Conservation (phyloP, 1,140 invertebrate genomes). For the Drosophila eugracilis region DNA sequence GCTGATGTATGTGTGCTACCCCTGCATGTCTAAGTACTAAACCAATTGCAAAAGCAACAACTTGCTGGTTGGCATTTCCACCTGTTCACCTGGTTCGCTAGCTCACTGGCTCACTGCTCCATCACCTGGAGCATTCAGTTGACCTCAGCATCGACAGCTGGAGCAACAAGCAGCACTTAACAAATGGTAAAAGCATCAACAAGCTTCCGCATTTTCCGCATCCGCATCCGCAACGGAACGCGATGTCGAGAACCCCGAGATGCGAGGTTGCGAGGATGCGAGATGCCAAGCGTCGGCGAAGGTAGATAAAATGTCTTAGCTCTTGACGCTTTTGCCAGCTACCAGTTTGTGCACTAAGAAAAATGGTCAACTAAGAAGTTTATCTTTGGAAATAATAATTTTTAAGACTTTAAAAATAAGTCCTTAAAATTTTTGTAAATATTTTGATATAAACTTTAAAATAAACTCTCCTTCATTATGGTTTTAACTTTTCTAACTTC, state of each 20-base stretch:
- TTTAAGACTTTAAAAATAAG: no score
- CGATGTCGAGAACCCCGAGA: slow-evolving; percentile 28
- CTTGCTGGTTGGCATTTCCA: slow-evolving; percentile 41
- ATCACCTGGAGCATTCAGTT: slow-evolving; percentile 69
- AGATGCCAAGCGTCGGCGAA: slow-evolving; percentile 30
- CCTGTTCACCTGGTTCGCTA: slow-evolving; percentile 35
- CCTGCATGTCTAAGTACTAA: slow-evolving; percentile 76
- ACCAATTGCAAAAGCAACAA: slow-evolving; percentile 70
- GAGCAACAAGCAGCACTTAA: slow-evolving; percentile 83
- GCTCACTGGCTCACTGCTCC: slow-evolving; percentile 37
- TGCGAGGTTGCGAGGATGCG: not conserved
- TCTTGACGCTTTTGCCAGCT: slow-evolving; percentile 33
- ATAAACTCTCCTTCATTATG: no score
- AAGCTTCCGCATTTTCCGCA: slow-evolving; percentile 69
- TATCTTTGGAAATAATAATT: no score
- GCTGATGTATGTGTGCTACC: slow-evolving; percentile 50
- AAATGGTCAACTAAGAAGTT: no score
- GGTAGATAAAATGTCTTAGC: slow-evolving; percentile 80
- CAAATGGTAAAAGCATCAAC: slow-evolving; percentile 83
- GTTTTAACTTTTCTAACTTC: no score
- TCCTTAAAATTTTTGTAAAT: no score
- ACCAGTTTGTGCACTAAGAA: not conserved
- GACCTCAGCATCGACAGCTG: slow-evolving; percentile 81
- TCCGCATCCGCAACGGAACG: slow-evolving; percentile 68
- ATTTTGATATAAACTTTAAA: no score